Base-by-base conservation (phyloP, 2,797 vertebrate species). In the Catamblyrhynchus diadema region DNA sequence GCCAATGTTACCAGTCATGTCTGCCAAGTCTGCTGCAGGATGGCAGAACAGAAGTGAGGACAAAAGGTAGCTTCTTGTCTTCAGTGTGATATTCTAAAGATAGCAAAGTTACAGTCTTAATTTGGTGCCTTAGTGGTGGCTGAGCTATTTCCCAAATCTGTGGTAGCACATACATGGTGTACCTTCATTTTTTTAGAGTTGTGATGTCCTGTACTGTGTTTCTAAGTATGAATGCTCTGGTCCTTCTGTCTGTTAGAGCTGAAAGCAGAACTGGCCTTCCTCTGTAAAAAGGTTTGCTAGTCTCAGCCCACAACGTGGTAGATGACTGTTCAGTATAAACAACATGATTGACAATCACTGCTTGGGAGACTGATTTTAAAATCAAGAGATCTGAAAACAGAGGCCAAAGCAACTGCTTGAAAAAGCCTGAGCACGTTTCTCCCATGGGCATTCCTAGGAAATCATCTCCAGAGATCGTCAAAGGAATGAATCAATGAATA, bases 401-500 rank as follows among this genome's bases (percentile, higher is more conserved):
- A 60, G 85, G 42, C 22, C 13, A 44, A 80, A 88, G 67, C 8
- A 73, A 50, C 59, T 79, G 54, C 65, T 50, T 39, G 50, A 51
- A 83, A 70, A 91, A 73, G 62, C 42, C 54, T 71, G n/a, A 91
- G 53, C 72, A 42, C 0, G 0, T 70, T 85, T 87, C 21, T 77
- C 54, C 13, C 48, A 74, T 28, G 33, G 71, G 53, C 32, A 74
- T 88, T 95, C 92, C 75, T 69, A 92, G 45, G 78, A 89, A 93
- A 80, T 61, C 81, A 48, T 89, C 69, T 83, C 42, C 59, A 81
- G 72, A 89, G 71, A 41, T 71, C 21, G 32, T 61, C 81, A 88
- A 91, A 89, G 61, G 53, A 92, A 28, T 69, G 86, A 95, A 93
- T 79, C 53, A 78, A 92, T 42, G 8, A 92, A 93, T 41, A 87